These are phyloP conservation scores for Falco rusticolus DNA, from an alignment of 2,797 vertebrate species.

Conservation along the genomic window DNA sequence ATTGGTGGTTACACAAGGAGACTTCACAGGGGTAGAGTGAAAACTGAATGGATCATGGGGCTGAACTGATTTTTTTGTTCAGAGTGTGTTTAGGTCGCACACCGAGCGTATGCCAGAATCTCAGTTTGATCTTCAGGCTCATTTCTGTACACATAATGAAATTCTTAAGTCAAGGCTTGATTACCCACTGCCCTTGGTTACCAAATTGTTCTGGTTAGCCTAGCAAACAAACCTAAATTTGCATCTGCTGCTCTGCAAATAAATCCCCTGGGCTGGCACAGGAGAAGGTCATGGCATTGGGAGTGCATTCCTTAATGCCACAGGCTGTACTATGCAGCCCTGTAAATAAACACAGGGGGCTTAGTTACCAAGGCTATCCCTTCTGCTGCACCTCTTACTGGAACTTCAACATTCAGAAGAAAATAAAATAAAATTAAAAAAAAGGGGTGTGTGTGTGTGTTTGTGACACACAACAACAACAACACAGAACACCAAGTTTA, in stretches of 20 bases:
- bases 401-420: neutral
- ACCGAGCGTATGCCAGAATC: neutral
- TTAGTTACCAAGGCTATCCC: neutral
- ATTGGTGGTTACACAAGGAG: neutral
- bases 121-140: neutral
- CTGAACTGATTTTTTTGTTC: neutral
- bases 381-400: neutral
- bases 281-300: constrained; percentile 44
- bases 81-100: neutral
- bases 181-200: constrained; percentile 31
- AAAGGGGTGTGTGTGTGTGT: too few species aligned
- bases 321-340: neutral
- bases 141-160: neutral
- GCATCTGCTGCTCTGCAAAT: constrained; percentile 10
- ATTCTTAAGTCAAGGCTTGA: neutral
- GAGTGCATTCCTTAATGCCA: constrained; percentile 23
- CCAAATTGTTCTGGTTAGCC: constrained; percentile 24
- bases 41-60: neutral
- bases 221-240: constrained; percentile 35
- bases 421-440: neutral
- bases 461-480: neutral
- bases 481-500: neutral
- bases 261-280: constrained; percentile 28
- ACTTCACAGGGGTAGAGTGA: neutral
- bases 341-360: constrained; percentile 8